Conservation (phyloP, 1,140 invertebrate genomes). For the Drosophila chauvacae region DNA sequence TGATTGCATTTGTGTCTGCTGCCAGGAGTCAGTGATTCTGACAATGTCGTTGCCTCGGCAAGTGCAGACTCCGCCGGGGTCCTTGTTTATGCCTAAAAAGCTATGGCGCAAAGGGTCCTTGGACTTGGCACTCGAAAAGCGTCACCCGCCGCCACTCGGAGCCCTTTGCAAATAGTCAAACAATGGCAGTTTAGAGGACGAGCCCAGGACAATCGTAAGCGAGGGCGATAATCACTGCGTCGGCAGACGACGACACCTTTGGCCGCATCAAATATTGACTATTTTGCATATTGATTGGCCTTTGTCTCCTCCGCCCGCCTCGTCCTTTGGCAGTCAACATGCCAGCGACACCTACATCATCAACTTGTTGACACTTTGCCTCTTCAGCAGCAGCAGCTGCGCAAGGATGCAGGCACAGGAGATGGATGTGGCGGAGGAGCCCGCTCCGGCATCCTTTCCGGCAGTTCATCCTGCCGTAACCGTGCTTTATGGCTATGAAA, state of each 20-base stretch:
- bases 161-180: conserved; percentile 68
- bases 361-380: conserved; percentile 78
- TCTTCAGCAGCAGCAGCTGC: conserved; percentile 3
- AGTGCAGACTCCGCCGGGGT: conserved; percentile 49
- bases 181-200: conserved; percentile 55
- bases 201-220: conserved; percentile 47
- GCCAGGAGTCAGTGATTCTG: conserved; percentile 43
- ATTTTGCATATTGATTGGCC: conserved; percentile 74
- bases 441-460: conserved; percentile 13
- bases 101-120: conserved; percentile 54
- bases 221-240: conserved; percentile 59
- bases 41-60: conserved; percentile 69
- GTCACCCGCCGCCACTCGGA: background rate
- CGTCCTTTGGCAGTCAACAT: conserved; percentile 39
- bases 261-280: conserved; percentile 69
- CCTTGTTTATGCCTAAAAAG: conserved; percentile 76
- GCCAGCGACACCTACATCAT: conserved; percentile 63
- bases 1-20: conserved; percentile 75
- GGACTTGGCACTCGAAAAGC: conserved; percentile 62
- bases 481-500: conserved; percentile 57
- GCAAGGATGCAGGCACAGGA: background rate
- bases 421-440: conserved; percentile 2
- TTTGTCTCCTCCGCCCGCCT: conserved; percentile 23
- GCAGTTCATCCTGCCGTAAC: conserved; percentile 31
- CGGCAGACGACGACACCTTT: conserved; percentile 39